Percentiles rank a stretch among this genome's conserved stretches.
Conservation (phyloP, 2,113 vertebrate species). For the Rhineura floridana region DNA sequence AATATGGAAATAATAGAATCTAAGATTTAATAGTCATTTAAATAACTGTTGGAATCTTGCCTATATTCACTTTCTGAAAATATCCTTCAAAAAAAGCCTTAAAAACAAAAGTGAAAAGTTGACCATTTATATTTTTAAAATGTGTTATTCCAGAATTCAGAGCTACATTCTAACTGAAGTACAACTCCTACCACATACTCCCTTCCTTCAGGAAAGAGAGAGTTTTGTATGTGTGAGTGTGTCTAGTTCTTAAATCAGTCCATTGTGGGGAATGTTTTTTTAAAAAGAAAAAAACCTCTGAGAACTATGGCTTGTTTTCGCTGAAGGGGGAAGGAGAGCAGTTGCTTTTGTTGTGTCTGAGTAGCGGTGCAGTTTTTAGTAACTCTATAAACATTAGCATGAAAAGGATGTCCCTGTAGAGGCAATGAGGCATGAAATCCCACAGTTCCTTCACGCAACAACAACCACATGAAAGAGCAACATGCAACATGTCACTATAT, state of each 20-base stretch:
- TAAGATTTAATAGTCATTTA: background rate
- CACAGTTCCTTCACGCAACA: conserved; percentile 40
- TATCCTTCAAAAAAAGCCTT: background rate
- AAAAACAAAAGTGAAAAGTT: background rate
- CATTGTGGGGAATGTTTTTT: conserved; percentile 29
- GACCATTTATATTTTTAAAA: background rate
- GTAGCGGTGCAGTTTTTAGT: conserved; percentile 23
- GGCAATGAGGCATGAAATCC: conserved; percentile 66
- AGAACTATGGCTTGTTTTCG: conserved; percentile 34
- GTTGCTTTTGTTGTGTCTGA: conserved; percentile 32
- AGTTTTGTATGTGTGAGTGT: background rate
- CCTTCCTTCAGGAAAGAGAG: conserved; percentile 26
- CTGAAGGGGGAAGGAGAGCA: background rate
- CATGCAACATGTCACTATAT: conserved; percentile 37
- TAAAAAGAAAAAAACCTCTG: background rate
- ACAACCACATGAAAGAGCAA: conserved; percentile 43
- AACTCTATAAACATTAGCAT: conserved; percentile 45
- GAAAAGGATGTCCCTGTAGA: conserved; percentile 57
- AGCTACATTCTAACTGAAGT: background rate
- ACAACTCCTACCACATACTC: conserved; percentile 2
- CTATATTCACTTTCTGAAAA: background rate
- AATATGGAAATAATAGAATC: background rate
- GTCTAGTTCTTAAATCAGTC: conserved; percentile 43
- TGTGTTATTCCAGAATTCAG: background rate
- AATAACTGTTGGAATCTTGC: background rate